Conservation (phyloP, 2,797 vertebrate genomes). For the Corythornis leucogaster region DNA sequence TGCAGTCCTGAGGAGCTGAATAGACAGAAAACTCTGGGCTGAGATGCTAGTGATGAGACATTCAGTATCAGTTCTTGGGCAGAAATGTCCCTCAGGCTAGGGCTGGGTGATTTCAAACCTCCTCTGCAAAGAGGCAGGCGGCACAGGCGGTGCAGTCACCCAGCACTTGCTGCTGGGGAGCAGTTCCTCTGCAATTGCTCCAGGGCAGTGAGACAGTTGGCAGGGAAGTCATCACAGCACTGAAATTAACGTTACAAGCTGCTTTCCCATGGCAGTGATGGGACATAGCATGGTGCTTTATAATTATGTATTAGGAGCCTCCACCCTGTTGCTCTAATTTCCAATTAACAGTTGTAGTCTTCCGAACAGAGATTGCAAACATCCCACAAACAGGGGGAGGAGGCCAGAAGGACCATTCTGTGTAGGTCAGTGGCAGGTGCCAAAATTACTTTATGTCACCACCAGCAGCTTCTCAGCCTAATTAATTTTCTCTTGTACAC, state of each 20-base stretch:
- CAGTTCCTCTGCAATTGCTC: constrained; percentile 12
- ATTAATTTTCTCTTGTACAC: constrained; percentile 19
- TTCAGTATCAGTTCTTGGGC: constrained; percentile 5
- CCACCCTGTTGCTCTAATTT: constrained; percentile 58
- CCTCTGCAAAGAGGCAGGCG: not conserved
- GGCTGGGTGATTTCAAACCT: constrained; percentile 28
- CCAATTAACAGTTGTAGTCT: constrained; percentile 57
- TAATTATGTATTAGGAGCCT: constrained; percentile 61
- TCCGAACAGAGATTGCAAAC: constrained; percentile 29
- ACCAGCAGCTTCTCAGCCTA: not conserved
- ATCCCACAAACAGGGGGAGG: not conserved
- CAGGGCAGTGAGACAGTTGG: constrained; percentile 31
- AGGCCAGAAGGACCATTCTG: not conserved
- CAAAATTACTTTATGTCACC: not conserved
- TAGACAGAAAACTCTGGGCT: constrained; percentile 9
- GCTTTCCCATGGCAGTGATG: constrained; percentile 67
- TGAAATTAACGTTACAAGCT: constrained; percentile 36
- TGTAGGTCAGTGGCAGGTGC: not conserved
- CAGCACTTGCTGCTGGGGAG: not conserved
- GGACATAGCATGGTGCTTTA: constrained; percentile 7
- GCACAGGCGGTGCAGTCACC: not conserved
- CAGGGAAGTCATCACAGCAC: constrained; percentile 28
- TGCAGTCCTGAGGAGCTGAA: not conserved
- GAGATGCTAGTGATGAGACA: not conserved
- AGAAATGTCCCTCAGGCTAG: constrained; percentile 19